These are phyloP conservation scores for Onychorhynchus coronatus DNA, from an alignment of 2,113 vertebrate genomes.

Conservation along the genomic window DNA sequence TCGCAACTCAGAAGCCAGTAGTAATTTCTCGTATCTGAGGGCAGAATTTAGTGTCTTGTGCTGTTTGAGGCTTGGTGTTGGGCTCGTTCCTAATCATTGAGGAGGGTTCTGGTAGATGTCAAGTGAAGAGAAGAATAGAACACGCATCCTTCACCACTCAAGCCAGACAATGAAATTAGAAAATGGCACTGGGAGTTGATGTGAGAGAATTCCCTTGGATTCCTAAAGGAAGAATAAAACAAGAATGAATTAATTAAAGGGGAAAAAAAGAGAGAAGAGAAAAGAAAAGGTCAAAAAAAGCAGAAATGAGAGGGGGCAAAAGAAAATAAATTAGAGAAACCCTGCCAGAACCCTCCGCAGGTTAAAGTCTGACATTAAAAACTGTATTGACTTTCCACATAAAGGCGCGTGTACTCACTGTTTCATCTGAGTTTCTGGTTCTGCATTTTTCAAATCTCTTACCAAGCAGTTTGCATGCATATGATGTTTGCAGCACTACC, in stretches of 20 bases:
- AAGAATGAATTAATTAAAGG: constrained; percentile 2
- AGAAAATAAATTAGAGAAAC: constrained; percentile 2
- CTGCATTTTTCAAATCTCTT: constrained; percentile 11
- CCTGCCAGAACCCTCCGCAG: not conserved
- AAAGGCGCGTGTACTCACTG: not conserved
- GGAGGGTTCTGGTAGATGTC: constrained; percentile 51
- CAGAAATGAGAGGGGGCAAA: not conserved
- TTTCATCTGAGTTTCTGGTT: constrained; percentile 1
- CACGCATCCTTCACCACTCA: constrained; percentile 21
- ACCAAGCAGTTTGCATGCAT: not conserved
- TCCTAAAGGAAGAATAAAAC: constrained; percentile 30
- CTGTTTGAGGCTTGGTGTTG: not conserved
- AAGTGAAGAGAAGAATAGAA: constrained; percentile 51
- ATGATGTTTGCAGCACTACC: not conserved
- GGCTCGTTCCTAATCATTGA: constrained; percentile 23
- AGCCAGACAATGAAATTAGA: constrained; percentile 32
- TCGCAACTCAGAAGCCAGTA: not conserved
- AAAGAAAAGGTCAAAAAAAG: not conserved
- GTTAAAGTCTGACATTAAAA: constrained; percentile 23
- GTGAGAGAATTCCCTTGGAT: constrained; percentile 46
- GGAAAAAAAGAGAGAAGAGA: not conserved
- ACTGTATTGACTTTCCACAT: not conserved
- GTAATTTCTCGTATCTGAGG: not conserved
- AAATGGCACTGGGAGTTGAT: constrained; percentile 33
- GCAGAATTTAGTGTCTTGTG: constrained; percentile 7